A percentile compares a stretch with the other conserved stretches of the same genome.
Evolutionary conservation across 2,797 vertebrate genomes (phyloP).

Genomic region (Helarctos malayanus): DNA sequence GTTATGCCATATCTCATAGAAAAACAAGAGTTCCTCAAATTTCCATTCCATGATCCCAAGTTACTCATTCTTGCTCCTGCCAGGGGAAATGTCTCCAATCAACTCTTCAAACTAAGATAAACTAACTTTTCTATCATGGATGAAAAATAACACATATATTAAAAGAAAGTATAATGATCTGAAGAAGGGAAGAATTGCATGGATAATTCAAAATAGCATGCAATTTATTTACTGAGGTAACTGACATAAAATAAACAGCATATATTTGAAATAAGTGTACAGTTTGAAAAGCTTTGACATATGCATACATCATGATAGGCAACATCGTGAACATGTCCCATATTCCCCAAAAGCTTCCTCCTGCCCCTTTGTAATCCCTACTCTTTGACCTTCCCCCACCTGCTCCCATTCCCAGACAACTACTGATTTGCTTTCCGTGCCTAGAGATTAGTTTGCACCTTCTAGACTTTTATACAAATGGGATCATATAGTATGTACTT

Average conservation of each 20-base stretch:
- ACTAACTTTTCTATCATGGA: neutral
- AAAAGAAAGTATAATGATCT: neutral
- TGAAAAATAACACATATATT: neutral
- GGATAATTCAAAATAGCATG: conserved; percentile 24
- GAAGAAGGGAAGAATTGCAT: neutral
- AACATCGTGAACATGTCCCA: neutral
- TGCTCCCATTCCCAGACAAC: neutral
- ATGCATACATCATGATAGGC: neutral
- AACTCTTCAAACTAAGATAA: neutral
- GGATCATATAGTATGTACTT: neutral
- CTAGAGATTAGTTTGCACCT: neutral
- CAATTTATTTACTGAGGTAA: conserved; percentile 20
- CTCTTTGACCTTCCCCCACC: neutral
- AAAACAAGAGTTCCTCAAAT: neutral
- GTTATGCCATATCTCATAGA: neutral
- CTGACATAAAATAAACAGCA: neutral
- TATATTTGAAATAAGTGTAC: neutral
- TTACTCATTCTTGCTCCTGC: neutral
- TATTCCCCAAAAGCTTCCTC: neutral
- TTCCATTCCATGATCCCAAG: neutral
- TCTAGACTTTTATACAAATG: conserved; percentile 15
- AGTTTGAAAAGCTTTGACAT: neutral
- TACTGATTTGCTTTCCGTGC: neutral
- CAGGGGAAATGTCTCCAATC: neutral
- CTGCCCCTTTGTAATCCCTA: neutral